These are phyloP conservation scores for Sarcophaga caerulescens DNA, from an alignment of 2,888 invertebrate genomes.

Conservation along the genomic window DNA sequence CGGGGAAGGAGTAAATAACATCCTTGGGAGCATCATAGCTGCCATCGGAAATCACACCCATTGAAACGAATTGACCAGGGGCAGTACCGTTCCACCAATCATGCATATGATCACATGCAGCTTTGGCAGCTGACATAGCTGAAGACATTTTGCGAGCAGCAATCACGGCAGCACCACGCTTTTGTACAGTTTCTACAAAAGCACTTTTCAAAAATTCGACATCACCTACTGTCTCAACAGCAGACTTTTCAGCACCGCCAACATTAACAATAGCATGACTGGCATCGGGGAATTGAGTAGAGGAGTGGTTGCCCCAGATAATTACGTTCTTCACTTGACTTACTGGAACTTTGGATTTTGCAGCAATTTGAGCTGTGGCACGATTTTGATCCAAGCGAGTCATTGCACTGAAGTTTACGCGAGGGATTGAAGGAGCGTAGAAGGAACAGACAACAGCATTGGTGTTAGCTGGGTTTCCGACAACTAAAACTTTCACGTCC, in stretches of 20 bases:
- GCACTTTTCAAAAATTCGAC: constrained; percentile 89
- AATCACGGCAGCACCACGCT: constrained; percentile 98
- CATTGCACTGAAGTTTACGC: constrained; percentile 98
- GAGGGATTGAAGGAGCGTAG: constrained; percentile 97
- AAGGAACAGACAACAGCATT: constrained; percentile 97
- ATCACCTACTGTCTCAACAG: constrained; percentile 89
- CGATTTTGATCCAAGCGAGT: constrained; percentile 99
- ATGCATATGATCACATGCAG: constrained; percentile 98
- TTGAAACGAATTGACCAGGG: constrained; percentile 91
- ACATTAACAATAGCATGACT: constrained; percentile 86
- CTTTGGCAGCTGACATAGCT: constrained; percentile 99
- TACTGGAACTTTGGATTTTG: constrained; percentile 86
- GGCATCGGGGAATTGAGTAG: constrained; percentile 98
- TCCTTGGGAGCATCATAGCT: constrained; percentile 95
- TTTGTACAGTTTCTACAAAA: constrained; percentile 96
- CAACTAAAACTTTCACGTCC: constrained; percentile 96
- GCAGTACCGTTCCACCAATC: constrained; percentile 97
- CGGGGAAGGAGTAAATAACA: constrained; percentile 97
- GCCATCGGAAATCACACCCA: constrained; percentile 98
- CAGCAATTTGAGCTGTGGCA: constrained; percentile 93
- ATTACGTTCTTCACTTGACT: constrained; percentile 93
- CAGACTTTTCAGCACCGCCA: constrained; percentile 83
- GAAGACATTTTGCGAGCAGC: constrained; percentile 98
- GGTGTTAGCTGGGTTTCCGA: constrained; percentile 99
- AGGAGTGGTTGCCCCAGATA: constrained; percentile 99